Evolutionary conservation across 2,888 invertebrate genomes (phyloP).

Genomic region (Agelastica alni): DNA sequence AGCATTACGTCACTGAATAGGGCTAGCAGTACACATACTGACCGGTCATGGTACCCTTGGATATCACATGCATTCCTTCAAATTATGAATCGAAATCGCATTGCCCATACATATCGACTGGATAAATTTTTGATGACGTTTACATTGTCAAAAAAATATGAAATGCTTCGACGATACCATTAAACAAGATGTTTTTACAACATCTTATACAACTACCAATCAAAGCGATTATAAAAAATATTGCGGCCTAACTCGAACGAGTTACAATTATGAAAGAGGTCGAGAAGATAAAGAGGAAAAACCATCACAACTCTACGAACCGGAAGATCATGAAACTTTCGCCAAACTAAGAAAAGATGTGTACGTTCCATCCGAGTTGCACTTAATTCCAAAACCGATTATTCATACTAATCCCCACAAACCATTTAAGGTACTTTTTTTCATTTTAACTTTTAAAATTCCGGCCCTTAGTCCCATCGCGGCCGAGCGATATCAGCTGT

Average conservation of each 20-base stretch:
- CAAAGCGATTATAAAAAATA: constrained; percentile 45
- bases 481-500: too few species aligned
- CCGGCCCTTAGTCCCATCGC: too few species aligned
- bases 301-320: constrained; percentile 25
- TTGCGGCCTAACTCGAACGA: constrained; percentile 23
- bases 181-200: constrained; percentile 42
- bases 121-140: too few species aligned
- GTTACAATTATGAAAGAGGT: constrained; percentile 32
- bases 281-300: constrained; percentile 34
- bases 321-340: constrained; percentile 48
- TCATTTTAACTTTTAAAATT: too few species aligned
- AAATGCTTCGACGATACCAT: constrained; percentile 41
- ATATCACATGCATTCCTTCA: too few species aligned
- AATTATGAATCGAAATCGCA: background rate
- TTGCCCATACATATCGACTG: background rate
- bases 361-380: constrained; percentile 49
- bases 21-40: too few species aligned
- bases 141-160: too few species aligned
- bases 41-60: too few species aligned
- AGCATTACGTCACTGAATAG: too few species aligned
- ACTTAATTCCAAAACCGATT: constrained; percentile 48
- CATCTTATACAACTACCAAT: constrained; percentile 42
- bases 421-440: constrained; percentile 35
- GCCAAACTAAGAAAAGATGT: constrained; percentile 39
- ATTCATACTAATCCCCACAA: constrained; percentile 44